Evolutionary conservation across 2,888 invertebrate genomes (phyloP).

Genomic region (Deladenus siricidicola): DNA sequence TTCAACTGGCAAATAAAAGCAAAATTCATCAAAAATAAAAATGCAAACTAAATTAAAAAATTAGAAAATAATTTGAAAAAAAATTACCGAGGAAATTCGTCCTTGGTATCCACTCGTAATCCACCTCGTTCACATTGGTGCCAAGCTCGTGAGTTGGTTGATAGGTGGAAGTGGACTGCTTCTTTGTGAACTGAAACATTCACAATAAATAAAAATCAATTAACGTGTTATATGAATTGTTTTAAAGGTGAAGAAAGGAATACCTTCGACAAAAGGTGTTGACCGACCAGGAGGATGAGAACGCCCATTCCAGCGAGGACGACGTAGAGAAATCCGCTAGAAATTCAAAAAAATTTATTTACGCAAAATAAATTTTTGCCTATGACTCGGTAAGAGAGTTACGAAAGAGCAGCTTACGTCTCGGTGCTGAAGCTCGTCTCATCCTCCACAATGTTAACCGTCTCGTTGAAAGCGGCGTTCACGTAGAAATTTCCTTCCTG

Average conservation of each 20-base stretch:
- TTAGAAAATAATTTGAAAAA: background rate
- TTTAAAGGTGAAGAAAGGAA: background rate
- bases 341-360: constrained; percentile 17
- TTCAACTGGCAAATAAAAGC: too few relatives aligned
- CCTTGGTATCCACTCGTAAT: constrained; percentile 95
- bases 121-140: constrained; percentile 80
- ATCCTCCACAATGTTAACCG: constrained; percentile 85
- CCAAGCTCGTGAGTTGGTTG: constrained; percentile 67
- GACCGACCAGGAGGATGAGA: constrained; percentile 66
- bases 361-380: background rate
- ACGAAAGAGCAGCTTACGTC: constrained; percentile 59
- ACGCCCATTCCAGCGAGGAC: constrained; percentile 83
- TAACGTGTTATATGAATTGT: constrained; percentile 9
- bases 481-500: constrained; percentile 65
- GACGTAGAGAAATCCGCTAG: constrained; percentile 80
- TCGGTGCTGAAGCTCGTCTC: constrained; percentile 95
- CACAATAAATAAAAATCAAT: constrained; percentile 6
- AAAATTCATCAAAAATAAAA: too few relatives aligned
- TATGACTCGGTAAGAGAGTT: background rate
- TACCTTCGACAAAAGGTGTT: constrained; percentile 53
- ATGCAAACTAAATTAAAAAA: too few relatives aligned
- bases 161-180: constrained; percentile 41
- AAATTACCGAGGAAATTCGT: constrained; percentile 57
- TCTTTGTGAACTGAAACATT: constrained; percentile 31
- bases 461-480: constrained; percentile 95